Base-by-base conservation (phyloP, 2,888 invertebrate species). In the Mayetiola destructor region DNA sequence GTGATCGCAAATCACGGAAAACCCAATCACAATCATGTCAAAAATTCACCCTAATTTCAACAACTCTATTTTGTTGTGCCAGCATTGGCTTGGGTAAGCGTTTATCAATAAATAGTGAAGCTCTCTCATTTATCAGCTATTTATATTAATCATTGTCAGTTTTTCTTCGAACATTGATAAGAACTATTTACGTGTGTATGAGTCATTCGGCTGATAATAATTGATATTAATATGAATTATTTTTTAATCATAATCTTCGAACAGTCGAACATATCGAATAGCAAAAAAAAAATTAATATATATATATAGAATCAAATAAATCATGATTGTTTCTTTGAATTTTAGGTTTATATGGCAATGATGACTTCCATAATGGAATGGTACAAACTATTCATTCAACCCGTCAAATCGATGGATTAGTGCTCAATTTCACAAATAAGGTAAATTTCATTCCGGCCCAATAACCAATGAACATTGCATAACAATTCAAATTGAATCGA, bases 311-410 rank as follows among this genome's bases (percentile, higher is more conserved):
- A 21, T 54, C 12, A 23, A 36, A 40, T 52, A 56, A 56, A 54
- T 36, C 30, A 53, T 53, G 9, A n/a, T 56, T n/a, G n/a, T n/a
- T n/a, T 57, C 14, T 32, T 9, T 32, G 6, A 32, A 32, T 32
- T 58, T 5, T 63, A 72, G 72, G 80, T 59, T 81, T 95, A 60
- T 95, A 92, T 75, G 94, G 94, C 61, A 95, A 94, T 76, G 92
- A 94, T 70, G 91, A 92, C 70, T 82, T 92, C 56, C 92, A 94
- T 78, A 90, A 90, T 72, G 92, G 91, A 35, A 77, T 92, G 69
- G 78, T 87, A 66, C 84, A 87, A 72, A 82, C 88, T 66, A 80
- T 87, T 64, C 79, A 81, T 65, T 85, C 92, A 37, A 85, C 88
- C 36, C 80, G 82, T 69, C 84, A 85, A 72, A 84, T 91, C 64